These are phyloP conservation scores for Formica aserva DNA, from an alignment of 2,888 invertebrate species.

Conservation along the genomic window DNA sequence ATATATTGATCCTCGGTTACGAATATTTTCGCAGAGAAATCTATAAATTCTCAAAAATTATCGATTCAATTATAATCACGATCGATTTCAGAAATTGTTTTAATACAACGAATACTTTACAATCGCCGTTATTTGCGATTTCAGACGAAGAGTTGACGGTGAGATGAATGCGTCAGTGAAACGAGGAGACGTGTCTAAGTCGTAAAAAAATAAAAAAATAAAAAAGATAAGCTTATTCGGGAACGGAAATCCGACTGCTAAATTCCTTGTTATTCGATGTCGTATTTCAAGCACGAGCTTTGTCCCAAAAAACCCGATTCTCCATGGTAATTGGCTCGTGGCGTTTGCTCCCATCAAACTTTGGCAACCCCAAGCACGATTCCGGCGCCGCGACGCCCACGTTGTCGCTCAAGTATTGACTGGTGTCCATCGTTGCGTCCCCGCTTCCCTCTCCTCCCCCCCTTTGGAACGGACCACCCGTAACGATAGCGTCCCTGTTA, in stretches of 20 bases:
- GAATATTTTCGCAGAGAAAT: neutral
- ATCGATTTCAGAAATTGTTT: neutral
- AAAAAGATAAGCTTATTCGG: neutral
- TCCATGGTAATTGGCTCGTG: slow-evolving; percentile 73
- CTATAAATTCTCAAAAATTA: neutral
- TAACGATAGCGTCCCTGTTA: slow-evolving; percentile 40
- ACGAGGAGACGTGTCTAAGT: neutral
- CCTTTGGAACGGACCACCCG: neutral
- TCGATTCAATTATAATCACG: neutral
- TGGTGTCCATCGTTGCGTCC: slow-evolving; percentile 39
- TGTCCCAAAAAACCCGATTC: slow-evolving; percentile 62
- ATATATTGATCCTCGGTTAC: neutral
- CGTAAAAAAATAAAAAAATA: neutral
- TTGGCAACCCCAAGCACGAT: neutral
- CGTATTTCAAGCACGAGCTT: neutral
- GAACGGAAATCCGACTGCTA: neutral
- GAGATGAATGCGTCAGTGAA: neutral
- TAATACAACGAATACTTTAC: neutral
- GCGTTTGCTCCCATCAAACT: slow-evolving; percentile 26
- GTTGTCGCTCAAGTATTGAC: slow-evolving; percentile 51
- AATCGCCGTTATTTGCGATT: neutral
- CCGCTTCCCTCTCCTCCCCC: neutral
- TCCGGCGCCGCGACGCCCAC: neutral
- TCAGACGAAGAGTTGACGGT: neutral
- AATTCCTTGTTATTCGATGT: neutral